Base-by-base conservation (phyloP, 2,113 vertebrate genomes). In the Alethe diademata region DNA sequence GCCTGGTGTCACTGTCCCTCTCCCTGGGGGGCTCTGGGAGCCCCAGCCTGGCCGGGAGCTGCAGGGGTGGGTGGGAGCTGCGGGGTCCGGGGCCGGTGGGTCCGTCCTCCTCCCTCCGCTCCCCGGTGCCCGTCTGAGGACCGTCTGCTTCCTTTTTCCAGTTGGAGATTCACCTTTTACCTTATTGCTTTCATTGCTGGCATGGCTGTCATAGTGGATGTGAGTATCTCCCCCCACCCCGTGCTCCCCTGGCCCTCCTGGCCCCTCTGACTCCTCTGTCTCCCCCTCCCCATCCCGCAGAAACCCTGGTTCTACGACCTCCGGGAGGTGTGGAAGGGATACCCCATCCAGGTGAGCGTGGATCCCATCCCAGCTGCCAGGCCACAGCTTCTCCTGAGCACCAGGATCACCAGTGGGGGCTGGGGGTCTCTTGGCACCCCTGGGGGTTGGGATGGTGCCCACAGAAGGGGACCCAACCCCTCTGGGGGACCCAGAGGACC, bases 151-250 rank as follows among this genome's bases (percentile, higher is more conserved):
- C 98, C 97, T 98, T 97, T 98, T 98, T 98, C 82, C 98, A 99
- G 99, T 98, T 99, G 99, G 99, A 98, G 99, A 98, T 99, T 99
- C 98, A 99, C 98, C 15, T 99, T 99, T 98, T 99, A 99, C 98
- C 98, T 99, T 98, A 72, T 99, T 97, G 98, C 99, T 97, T 99
- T 99, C 98, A 98, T 99, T 97, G 99, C 98, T 92, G 99, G 99
- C 98, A 98, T 99, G 98, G 98, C 98, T 38, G 98, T 99, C 95
- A 98, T 99, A 83, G 97, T 98, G 87, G 99, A 99, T 94, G 99
- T 99, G 96, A 99, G 99, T 99, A 96, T 33, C 12, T 51, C 24
- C 25, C 51, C 67, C 33, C 57, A 22, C 60, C 29, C 60, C 26
- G 6, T 1, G 15, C 26, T 72, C 50, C 12, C 10, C 17, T 8